Percentiles rank a stretch among this genome's conserved stretches.
Conservation (phyloP, 1,140 invertebrate genomes). For the Hycleus phaleratus region DNA sequence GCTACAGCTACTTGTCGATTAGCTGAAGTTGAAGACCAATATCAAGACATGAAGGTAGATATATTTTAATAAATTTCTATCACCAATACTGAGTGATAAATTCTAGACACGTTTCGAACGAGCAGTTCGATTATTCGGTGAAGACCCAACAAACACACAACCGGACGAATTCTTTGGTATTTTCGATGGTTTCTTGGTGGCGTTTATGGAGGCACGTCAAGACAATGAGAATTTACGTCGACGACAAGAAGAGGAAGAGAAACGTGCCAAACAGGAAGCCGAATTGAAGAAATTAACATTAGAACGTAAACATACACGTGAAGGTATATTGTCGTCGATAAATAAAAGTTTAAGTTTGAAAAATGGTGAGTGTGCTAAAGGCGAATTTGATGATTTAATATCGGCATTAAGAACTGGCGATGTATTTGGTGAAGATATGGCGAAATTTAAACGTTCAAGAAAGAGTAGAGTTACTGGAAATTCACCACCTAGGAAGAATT, state of each 20-base stretch:
- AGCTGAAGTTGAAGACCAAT: slow-evolving; percentile 89
- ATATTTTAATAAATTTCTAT: slow-evolving; percentile 1
- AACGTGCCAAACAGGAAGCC: slow-evolving; percentile 81
- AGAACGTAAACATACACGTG: slow-evolving; percentile 71
- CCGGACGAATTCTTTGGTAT: slow-evolving; percentile 96
- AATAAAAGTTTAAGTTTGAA: slow-evolving; percentile 41
- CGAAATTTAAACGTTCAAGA: slow-evolving; percentile 77
- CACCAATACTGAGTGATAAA: not conserved
- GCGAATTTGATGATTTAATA: slow-evolving; percentile 96
- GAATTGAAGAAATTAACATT: slow-evolving; percentile 83
- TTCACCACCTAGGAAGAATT: slow-evolving; percentile 53
- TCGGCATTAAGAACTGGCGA: slow-evolving; percentile 92
- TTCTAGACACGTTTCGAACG: slow-evolving; percentile 64
- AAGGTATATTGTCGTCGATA: slow-evolving; percentile 55
- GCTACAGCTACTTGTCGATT: slow-evolving; percentile 83
- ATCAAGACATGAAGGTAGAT: slow-evolving; percentile 79
- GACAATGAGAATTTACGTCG: slow-evolving; percentile 82
- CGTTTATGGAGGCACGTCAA: slow-evolving; percentile 76
- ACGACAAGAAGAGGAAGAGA: slow-evolving; percentile 86
- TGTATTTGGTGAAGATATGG: slow-evolving; percentile 95
- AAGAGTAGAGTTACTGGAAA: slow-evolving; percentile 54
- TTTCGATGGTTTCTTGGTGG: slow-evolving; percentile 81
- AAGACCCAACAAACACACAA: slow-evolving; percentile 76
- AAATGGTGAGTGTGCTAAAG: slow-evolving; percentile 46
- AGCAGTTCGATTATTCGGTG: slow-evolving; percentile 82